These are phyloP conservation scores for Oxystoma pomonae DNA, from an alignment of 2,888 invertebrate species.

Conservation along the genomic window DNA sequence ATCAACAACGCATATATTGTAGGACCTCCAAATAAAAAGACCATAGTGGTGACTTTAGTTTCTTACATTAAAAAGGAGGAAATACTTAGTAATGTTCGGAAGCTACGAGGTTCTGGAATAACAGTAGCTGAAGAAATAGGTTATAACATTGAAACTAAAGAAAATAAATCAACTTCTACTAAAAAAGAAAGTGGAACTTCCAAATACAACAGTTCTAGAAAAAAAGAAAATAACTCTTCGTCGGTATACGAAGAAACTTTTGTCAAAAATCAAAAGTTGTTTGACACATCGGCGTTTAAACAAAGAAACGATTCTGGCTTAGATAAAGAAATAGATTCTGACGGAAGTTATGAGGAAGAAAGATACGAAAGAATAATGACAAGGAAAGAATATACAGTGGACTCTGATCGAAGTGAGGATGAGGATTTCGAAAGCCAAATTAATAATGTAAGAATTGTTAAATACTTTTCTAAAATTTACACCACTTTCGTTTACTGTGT, in stretches of 20 bases:
- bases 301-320: not conserved
- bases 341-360: not conserved
- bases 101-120: slow-evolving; percentile 3
- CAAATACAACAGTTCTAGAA: not conserved
- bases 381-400: not conserved
- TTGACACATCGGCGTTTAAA: not conserved
- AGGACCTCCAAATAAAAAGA: slow-evolving; percentile 2
- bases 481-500: too few species aligned
- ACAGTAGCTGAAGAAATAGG: slow-evolving; percentile 6
- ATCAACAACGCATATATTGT: slow-evolving; percentile 3
- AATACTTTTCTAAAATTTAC: too few species aligned
- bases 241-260: not conserved
- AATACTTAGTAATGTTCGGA: not conserved
- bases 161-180: too few species aligned
- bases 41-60: slow-evolving; percentile 3
- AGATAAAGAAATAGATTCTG: not conserved
- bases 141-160: not conserved
- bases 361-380: not conserved
- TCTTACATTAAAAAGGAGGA: slow-evolving; percentile 8
- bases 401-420: not conserved
- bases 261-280: not conserved
- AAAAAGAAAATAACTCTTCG: not conserved
- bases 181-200: not conserved
- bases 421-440: not conserved
- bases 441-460: not conserved